phyloP scores from a whole-genome alignment of 1,140 invertebrate genomes.

The Polypedilum pembai region DNA sequence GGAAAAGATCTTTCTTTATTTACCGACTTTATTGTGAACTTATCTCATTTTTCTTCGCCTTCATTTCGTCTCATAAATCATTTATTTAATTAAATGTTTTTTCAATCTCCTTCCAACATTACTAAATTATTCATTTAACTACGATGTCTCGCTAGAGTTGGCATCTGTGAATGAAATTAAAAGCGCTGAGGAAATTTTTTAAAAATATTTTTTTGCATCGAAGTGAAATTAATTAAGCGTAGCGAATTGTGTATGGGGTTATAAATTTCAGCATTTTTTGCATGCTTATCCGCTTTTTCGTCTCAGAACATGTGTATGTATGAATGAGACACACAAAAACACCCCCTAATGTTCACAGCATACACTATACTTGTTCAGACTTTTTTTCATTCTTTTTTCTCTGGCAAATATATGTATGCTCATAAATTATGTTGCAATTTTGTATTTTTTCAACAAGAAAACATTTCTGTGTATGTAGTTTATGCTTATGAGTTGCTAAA shows the following conservation, averaged over 20 bases:
- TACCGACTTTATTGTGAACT: too few species aligned
- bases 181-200: background rate
- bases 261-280: slow-evolving; percentile 23
- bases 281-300: background rate
- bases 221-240: slow-evolving; percentile 23
- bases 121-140: background rate
- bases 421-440: slow-evolving; percentile 22
- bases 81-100: slow-evolving; percentile 29
- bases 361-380: slow-evolving; percentile 19
- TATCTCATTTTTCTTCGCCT: too few species aligned
- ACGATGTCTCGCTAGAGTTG: background rate
- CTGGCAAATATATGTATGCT: background rate
- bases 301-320: background rate
- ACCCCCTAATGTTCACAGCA: background rate
- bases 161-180: slow-evolving; percentile 15
- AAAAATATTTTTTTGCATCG: slow-evolving; percentile 1
- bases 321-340: background rate
- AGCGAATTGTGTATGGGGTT: slow-evolving; percentile 1
- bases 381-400: background rate
- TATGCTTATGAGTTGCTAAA: too few species aligned
- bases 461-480: too few species aligned
- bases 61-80: slow-evolving; percentile 14
- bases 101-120: background rate
- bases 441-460: background rate
- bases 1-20: background rate